phyloP scores from a whole-genome alignment of 2,797 vertebrate species.

The Micrastur ruficollis region DNA sequence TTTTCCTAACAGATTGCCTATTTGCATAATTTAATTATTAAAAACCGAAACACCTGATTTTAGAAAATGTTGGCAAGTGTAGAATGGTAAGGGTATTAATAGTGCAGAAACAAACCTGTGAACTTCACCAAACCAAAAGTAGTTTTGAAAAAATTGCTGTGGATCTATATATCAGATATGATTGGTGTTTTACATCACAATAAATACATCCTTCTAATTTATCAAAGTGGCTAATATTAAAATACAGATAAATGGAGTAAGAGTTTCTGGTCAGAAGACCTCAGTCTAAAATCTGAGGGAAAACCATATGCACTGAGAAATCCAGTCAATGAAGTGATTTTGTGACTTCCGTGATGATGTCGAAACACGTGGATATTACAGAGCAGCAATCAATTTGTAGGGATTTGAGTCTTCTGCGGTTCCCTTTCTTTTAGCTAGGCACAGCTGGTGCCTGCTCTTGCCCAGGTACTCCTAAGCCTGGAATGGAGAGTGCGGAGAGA shows the following conservation, averaged over 20 bases:
- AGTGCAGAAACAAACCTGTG: background rate
- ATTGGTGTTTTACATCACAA: background rate
- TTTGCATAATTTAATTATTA: background rate
- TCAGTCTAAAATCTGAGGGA: background rate
- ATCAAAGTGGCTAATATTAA: background rate
- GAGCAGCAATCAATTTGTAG: background rate
- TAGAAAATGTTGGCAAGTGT: background rate
- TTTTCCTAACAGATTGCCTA: background rate
- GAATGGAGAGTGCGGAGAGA: background rate
- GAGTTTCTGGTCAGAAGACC: background rate
- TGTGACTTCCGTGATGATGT: background rate
- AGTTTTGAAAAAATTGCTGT: background rate
- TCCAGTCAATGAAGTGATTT: background rate
- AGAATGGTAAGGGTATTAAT: background rate
- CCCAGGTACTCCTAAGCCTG: background rate
- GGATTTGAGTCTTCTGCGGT: background rate
- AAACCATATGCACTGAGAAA: background rate
- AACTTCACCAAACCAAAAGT: background rate
- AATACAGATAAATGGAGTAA: background rate
- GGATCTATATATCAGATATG: background rate
- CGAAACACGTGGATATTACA: background rate
- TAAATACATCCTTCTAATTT: background rate
- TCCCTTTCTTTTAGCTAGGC: background rate
- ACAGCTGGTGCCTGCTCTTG: background rate
- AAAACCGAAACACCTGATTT: background rate